phyloP scores from a whole-genome alignment of 1,140 invertebrate genomes.

The Sycophila sp. region DNA sequence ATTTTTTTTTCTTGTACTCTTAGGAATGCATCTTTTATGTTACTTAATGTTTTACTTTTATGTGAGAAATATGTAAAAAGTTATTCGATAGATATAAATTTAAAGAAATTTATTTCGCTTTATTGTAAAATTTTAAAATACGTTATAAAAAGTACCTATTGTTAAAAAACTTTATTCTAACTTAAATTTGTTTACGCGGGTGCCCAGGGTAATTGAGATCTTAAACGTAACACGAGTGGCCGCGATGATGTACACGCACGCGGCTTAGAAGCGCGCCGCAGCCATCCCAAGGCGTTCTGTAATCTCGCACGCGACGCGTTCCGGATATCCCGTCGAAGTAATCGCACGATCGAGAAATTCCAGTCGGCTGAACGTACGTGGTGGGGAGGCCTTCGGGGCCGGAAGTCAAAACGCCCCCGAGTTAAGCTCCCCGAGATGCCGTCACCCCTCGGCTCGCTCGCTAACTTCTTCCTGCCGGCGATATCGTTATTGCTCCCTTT shows the following conservation, averaged over 20 bases:
- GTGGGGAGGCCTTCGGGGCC: slow-evolving; percentile 31
- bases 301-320: slow-evolving; percentile 42
- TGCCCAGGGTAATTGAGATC: slow-evolving; percentile 34
- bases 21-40: too few species aligned
- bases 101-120: too few species aligned
- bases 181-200: background rate
- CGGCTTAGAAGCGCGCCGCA: too few species aligned
- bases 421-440: background rate
- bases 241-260: too few species aligned
- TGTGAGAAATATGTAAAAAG: too few species aligned
- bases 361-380: background rate
- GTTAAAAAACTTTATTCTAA: too few species aligned
- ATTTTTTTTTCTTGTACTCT: too few species aligned
- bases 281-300: background rate
- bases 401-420: slow-evolving; percentile 43
- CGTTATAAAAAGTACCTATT: too few species aligned
- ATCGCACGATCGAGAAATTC: slow-evolving; percentile 50
- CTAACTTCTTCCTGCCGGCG: background rate
- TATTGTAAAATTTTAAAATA: too few species aligned
- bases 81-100: too few species aligned
- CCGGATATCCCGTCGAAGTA: slow-evolving; percentile 55
- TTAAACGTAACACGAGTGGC: slow-evolving; percentile 35
- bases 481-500: background rate
- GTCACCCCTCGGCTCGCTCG: background rate
- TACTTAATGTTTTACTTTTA: too few species aligned